Evolutionary conservation across 2,113 vertebrate genomes (phyloP), one percentile per base, ranked within the genome.

Genomic region (Desmodus rotundus): DNA sequence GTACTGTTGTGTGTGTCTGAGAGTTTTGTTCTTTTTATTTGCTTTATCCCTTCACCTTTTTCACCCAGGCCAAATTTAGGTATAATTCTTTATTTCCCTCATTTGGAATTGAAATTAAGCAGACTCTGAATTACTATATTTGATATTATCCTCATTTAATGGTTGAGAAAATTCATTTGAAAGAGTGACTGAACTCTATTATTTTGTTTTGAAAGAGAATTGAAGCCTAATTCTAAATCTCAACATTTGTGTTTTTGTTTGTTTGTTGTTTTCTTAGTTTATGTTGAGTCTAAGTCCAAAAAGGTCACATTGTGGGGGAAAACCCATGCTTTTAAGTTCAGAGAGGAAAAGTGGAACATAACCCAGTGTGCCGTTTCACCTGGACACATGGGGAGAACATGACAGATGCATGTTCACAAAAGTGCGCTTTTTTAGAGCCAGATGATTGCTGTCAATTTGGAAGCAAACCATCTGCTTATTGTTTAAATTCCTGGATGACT

Each of bases 391-490:
- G 4, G 0, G 89, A 7, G 85, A 93, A 95, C 77, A 93, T 96
- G 91, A 97, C 87, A 90, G 87, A 77, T 5, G 1, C 76, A 3
- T 41, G 45, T 96, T 97, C 97, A 96, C 95, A 81, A 70, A 92
- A 89, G 19, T 12, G 76, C 70, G 65, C 78, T 67, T 89, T 85
- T 85, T 61, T 94, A 96, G 86, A 97, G 96, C 97, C 85, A 88
- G 82, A 95, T 95, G 89, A 92, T 68, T 96, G 95, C 88, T 97
- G 33, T 97, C 77, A 56, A 54, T 96, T 94, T 97, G 74, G 96
- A 96, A 98, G 94, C 82, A 97, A 97, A 81, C 95, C 97, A 97
- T 97, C 88, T 98, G 98, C 94, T 98, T 96, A 96, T 95, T 89
- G 76, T 98, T 98, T 98, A 95, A 97, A 96, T 98, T 98, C 95